Evolutionary conservation across 2,797 vertebrate genomes (phyloP), one percentile per base, ranked within the genome.

Genomic region (Silurus aristotelis): DNA sequence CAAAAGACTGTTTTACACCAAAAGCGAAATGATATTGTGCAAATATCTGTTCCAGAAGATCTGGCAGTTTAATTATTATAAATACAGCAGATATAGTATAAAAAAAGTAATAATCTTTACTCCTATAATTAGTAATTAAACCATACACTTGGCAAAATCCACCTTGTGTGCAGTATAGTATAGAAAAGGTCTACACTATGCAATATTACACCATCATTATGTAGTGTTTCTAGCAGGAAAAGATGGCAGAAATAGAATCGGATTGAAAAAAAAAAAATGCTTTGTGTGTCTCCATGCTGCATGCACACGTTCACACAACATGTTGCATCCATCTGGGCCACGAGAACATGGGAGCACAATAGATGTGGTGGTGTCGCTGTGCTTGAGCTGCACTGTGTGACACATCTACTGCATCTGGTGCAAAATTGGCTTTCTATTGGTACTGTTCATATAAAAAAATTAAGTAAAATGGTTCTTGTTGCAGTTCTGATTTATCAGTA

Each of bases 201-300:
- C 46, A 27, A 55, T 27, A 56, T 75, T n/a, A 55, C 13, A 27
- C 6, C 55, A 56, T 56, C 55, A 60, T 12, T 48, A 6, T 64
- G 58, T 58, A 58, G 9, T 46, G 38, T 52, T 60, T 43, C 17
- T 61, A 10, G 43, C 43, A 48, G 61, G 13, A 79, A 66, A 27
- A n/a, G n/a, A 80, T 80, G 61, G n/a, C 14, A 27, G 61, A 48
- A 75, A 75, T 75, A 75, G 72, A 76, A 58, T 76, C 56, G 15
- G 12, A 52, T 7, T 25, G 48, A 27, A 27, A 66, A 48, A 46
- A 46, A n/a, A 22, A 77, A 22, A 76, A 76, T 25, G 31, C 27
- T 61, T 58, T 63, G 77, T 79, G 60, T 46, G 38, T 20, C 13
- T 79, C 63, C 43, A 52, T 52, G 61, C 43, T 27, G 52, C 61